Evolutionary conservation across 2,888 invertebrate species (phyloP).

Genomic region (Cotesia congregata): DNA sequence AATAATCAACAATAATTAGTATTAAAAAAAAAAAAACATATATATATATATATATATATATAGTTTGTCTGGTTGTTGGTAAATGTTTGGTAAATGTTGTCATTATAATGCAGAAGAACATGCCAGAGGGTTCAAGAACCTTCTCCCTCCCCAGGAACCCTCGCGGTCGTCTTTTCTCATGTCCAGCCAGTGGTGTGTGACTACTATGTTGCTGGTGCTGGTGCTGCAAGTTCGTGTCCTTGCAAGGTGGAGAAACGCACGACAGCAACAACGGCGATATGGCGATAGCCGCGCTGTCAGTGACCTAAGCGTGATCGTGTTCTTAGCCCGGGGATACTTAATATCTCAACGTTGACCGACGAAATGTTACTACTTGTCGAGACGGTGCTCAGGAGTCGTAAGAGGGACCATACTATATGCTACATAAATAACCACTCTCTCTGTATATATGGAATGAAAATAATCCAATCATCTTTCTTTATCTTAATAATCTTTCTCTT

Average conservation of each 20-base stretch:
- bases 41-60: not conserved
- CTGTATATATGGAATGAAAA: conserved; percentile 39
- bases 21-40: not conserved
- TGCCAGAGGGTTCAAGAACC: conserved; percentile 47
- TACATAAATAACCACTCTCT: conserved; percentile 42
- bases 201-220: not conserved
- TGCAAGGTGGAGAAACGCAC: conserved; percentile 58
- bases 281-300: conserved; percentile 42
- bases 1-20: too few relatives aligned
- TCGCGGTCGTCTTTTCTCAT: conserved; percentile 8
- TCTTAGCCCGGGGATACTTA: conserved; percentile 29
- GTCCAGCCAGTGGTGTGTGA: not conserved
- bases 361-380: conserved; percentile 20
- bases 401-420: not conserved
- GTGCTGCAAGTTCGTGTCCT: conserved; percentile 54
- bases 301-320: conserved; percentile 42
- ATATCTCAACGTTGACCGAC: conserved; percentile 26
- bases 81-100: not conserved
- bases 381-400: too few relatives aligned
- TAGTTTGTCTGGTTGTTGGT: not conserved
- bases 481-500: conserved; percentile 9
- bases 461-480: conserved; percentile 28
- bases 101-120: conserved; percentile 15
- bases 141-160: conserved; percentile 39
- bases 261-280: conserved; percentile 15